Percentiles rank a stretch among this genome's conserved stretches.
Conservation (phyloP, 1,140 invertebrate genomes). For the Eupristina koningsbergeri region DNA sequence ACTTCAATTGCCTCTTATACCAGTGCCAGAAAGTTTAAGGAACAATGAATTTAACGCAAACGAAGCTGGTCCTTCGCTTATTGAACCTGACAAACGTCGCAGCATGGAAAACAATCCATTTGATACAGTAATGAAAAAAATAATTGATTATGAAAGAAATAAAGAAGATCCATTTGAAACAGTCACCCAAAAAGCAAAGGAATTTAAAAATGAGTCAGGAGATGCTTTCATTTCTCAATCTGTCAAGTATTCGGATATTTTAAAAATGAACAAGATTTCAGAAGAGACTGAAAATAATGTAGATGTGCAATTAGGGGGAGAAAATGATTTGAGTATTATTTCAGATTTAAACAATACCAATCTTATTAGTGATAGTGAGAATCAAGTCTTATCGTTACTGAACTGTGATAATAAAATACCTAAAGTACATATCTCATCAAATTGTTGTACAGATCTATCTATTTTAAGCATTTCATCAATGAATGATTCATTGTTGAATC, state of each 20-base stretch:
- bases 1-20: slow-evolving; percentile 62
- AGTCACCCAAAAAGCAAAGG: slow-evolving; percentile 58
- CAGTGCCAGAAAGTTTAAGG: slow-evolving; percentile 50
- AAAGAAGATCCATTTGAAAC: slow-evolving; percentile 66
- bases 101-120: slow-evolving; percentile 66
- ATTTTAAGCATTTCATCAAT: slow-evolving; percentile 62
- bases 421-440: slow-evolving; percentile 29
- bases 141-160: slow-evolving; percentile 61
- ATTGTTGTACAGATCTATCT: slow-evolving; percentile 52
- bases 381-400: not conserved
- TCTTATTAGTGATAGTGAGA: slow-evolving; percentile 33
- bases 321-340: slow-evolving; percentile 35
- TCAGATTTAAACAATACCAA: slow-evolving; percentile 41
- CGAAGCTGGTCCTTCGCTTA: slow-evolving; percentile 18
- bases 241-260: slow-evolving; percentile 47
- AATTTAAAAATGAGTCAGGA: slow-evolving; percentile 46
- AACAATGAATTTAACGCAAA: not conserved
- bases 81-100: slow-evolving; percentile 14
- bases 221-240: slow-evolving; percentile 49
- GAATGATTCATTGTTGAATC: slow-evolving; percentile 62
- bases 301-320: not conserved
- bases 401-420: slow-evolving; percentile 42
- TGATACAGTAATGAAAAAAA: slow-evolving; percentile 60
- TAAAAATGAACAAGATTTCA: slow-evolving; percentile 60
- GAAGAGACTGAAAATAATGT: slow-evolving; percentile 52